Base-by-base conservation (phyloP, 2,888 invertebrate genomes). In the Andrena chrysosceles region DNA sequence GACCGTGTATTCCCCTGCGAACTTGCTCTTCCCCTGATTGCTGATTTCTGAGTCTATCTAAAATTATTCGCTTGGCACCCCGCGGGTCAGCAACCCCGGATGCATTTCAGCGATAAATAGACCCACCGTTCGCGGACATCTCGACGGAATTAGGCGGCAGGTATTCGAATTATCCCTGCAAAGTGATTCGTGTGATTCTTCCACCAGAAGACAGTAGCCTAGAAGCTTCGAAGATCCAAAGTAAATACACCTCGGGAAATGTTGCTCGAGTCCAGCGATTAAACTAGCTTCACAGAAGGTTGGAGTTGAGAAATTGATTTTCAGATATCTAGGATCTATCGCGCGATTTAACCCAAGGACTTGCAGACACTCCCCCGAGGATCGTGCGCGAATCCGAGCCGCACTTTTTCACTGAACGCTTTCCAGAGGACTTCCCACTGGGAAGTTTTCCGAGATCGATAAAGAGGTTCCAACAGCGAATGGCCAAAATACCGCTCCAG, bases 101-200 rank as follows among this genome's bases (percentile, higher is more conserved):
- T 75, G 81, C 66, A 87, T 83, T 81, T 69, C 64, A 71, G 80
- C 63, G 73, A 83, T 83, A 89, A 78, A 85, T 87, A 88, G 80
- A 81, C 52, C 26, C 33, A 76, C 70, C 29, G 52, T 76, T 49
- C 69, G 59, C 76, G 62, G 73, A 67, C n/a, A 49, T 62, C 70
- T 26, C 72, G 82, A 81, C 72, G 71, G 35, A 74, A 74, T 86
- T 77, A 77, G 76, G 74, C 33, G 48, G 49, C 52, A 69, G 48
- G 23, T 49, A 56, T 42, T 29, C 68, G 49, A 73, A 66, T 66
- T 66, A 54, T 6, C 13, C 49, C 8, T 23, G 13, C 33, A 5
- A n/a, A 6, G 16, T 31, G 16, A 52, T 62, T 42, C 26, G 2
- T 16, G 13, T 0, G 23, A 31, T 31, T 13, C 5, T 8, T 5